phyloP scores from a whole-genome alignment of 2,113 vertebrate species.

The Phalacrocorax carbo region DNA sequence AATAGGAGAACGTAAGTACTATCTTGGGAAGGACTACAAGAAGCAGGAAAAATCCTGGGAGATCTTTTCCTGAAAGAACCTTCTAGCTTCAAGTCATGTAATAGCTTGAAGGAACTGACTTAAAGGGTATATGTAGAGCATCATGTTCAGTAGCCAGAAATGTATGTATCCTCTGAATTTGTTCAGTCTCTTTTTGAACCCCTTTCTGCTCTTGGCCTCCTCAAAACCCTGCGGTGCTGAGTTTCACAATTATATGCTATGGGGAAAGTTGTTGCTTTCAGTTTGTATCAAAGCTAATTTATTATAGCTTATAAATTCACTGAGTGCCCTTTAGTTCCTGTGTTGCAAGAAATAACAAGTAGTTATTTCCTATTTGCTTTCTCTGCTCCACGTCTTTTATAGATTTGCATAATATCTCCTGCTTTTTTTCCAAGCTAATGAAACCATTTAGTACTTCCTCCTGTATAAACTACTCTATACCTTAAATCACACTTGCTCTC shows the following conservation, averaged over 20 bases:
- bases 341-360: background rate
- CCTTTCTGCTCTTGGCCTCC: background rate
- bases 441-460: conserved; percentile 1
- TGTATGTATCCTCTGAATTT: background rate
- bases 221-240: background rate
- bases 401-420: background rate
- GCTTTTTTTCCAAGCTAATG: background rate
- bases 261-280: background rate
- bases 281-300: background rate
- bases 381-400: background rate
- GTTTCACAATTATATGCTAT: background rate
- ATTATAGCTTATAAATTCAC: background rate
- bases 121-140: background rate
- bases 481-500: background rate
- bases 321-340: background rate
- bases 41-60: background rate
- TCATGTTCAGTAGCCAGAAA: background rate
- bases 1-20: background rate
- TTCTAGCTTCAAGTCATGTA: background rate
- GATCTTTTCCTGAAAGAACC: background rate
- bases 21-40: background rate
- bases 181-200: background rate
- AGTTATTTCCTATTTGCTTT: conserved; percentile 8
- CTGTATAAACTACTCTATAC: background rate
- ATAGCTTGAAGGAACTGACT: background rate